Evolutionary conservation across 1,140 invertebrate genomes (phyloP).

Genomic region (Pseudomyrmex gracilis): DNA sequence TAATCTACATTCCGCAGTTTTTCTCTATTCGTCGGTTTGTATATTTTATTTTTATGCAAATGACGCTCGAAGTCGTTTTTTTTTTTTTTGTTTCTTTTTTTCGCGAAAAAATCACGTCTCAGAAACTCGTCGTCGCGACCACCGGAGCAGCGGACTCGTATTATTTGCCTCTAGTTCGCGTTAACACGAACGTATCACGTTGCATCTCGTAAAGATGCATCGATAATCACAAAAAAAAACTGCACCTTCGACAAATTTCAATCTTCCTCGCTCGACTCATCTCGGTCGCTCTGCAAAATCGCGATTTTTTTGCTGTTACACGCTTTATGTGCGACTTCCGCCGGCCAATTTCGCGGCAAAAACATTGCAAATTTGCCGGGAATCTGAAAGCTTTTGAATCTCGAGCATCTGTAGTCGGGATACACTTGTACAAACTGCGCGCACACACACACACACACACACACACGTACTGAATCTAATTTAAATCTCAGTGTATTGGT

Average conservation of each 20-base stretch:
- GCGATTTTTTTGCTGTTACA: background rate
- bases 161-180: conserved; percentile 7
- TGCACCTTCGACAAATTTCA: conserved; percentile 33
- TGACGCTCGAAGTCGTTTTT: too few species aligned
- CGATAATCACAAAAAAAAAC: conserved; percentile 40
- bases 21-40: too few species aligned
- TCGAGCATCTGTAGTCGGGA: background rate
- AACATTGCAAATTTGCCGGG: background rate
- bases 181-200: background rate
- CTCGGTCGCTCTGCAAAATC: background rate
- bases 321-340: conserved; percentile 6
- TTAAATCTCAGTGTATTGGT: background rate
- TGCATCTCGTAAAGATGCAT: background rate
- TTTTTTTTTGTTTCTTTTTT: too few species aligned
- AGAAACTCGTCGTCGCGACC: background rate
- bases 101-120: background rate
- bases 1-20: background rate
- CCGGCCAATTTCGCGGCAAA: background rate
- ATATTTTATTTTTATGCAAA: too few species aligned
- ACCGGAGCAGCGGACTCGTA: background rate
- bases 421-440: too few species aligned
- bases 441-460: too few species aligned
- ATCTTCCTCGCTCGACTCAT: background rate
- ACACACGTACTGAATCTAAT: background rate
- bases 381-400: background rate